These are phyloP conservation scores for Pomatorhinus ruficollis DNA, from an alignment of 2,113 vertebrate species.

Conservation along the genomic window DNA sequence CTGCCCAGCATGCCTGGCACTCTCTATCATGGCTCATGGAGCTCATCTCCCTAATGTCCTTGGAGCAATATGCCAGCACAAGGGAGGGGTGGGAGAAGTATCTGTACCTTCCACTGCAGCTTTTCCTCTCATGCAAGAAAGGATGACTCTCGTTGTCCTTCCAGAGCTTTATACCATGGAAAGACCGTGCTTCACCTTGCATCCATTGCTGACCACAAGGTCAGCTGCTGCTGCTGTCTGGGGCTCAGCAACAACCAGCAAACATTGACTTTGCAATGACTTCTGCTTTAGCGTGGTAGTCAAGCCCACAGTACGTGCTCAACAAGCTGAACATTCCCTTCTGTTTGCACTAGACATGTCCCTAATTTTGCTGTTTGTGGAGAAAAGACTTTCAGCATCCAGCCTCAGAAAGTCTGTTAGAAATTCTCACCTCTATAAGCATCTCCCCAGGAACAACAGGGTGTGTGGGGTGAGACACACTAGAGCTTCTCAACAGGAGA, in stretches of 20 bases:
- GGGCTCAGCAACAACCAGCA: not conserved
- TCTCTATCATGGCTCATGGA: slow-evolving; percentile 12
- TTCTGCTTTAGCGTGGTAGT: not conserved
- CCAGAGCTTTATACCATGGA: not conserved
- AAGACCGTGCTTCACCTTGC: not conserved
- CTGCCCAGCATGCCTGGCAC: slow-evolving; percentile 3
- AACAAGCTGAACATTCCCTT: slow-evolving; percentile 48
- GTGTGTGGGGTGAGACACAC: rapidly evolving
- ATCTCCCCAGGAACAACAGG: not conserved
- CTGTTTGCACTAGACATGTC: not conserved
- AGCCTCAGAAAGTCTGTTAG: not conserved
- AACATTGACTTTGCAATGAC: slow-evolving; percentile 27
- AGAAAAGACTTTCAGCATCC: not conserved
- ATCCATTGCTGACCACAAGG: not conserved
- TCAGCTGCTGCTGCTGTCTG: not conserved
- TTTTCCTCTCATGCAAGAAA: not conserved
- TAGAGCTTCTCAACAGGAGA: not conserved
- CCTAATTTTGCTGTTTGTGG: not conserved
- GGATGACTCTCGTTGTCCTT: not conserved
- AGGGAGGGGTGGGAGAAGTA: not conserved
- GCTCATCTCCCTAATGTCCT: slow-evolving; percentile 5
- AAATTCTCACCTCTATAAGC: not conserved
- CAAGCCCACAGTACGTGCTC: not conserved
- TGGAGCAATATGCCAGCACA: not conserved
- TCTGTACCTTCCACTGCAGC: not conserved